Evolutionary conservation across 1,140 invertebrate genomes (phyloP), one percentile per base, ranked within the genome.

Genomic region (Sinonovacula constricta): DNA sequence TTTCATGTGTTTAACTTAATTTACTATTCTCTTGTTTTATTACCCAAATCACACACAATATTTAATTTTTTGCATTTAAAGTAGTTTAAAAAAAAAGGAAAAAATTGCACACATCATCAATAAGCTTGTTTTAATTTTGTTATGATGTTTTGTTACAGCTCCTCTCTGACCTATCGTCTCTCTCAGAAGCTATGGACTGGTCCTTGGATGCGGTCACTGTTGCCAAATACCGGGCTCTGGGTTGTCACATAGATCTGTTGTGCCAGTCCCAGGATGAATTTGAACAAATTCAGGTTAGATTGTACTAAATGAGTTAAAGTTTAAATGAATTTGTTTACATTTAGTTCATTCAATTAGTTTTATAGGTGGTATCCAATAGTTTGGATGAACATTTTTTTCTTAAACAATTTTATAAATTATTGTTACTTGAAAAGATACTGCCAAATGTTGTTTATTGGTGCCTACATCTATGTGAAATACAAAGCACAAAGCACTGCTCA

Each of bases 161-260:
- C 24, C 82, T 90, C 14, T 74, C 81, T 39, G 89, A 90, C 57
- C 85, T 90, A 65, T 28, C 86, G 12, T 75, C 83, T 36, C 86
- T 90, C 0, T 85, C 81, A 57, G 89, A 90, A 79, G 83, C 86
- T 14, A 89, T 87, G 14, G 82, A 83, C 65, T 90, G 88, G 87
- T 85, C 81, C 22, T 39, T 53, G 15, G 72, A 80, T 60, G 70
- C 81, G 28, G 83, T 79, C 18, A 63, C 79, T 28, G 70, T 83
- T 69, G 84, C 87, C 12, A 89, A 88, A 65, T 90, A 88, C 80
- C 82, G 81, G 56, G 88, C 89, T 28, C 71, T 90, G 3, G 79
- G 84, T 34, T 89, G 87, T 81, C 81, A 84, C 63, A 81, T 90
- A 33, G 68, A 76, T 30, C 33, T 28, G 18, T 22, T 57, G 18